Percentiles rank a stretch among this genome's conserved stretches.
phyloP scores from a whole-genome alignment of 2,888 invertebrate species.

The Diadromus collaris region DNA sequence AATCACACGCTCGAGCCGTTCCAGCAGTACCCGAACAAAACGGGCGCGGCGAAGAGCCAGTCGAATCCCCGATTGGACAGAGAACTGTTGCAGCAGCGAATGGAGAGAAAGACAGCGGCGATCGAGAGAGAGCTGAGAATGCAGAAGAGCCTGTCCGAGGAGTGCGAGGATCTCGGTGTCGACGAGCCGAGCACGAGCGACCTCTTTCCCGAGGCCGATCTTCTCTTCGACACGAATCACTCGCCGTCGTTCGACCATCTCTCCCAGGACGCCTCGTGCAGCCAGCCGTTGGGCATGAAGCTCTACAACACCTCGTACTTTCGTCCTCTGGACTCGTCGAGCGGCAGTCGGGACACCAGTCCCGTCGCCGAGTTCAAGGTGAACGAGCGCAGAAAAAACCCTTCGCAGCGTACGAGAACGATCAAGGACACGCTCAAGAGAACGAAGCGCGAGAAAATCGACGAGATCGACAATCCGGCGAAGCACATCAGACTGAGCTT shows the following conservation, averaged over 20 bases:
- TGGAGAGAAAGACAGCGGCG: slow-evolving; percentile 81
- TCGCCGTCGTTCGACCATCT: slow-evolving; percentile 85
- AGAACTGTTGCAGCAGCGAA: slow-evolving; percentile 73
- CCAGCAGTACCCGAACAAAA: slow-evolving; percentile 73
- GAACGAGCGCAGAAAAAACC: slow-evolving; percentile 73
- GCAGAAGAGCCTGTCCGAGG: slow-evolving; percentile 89
- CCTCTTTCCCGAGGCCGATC: slow-evolving; percentile 89
- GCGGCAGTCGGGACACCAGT: slow-evolving; percentile 80
- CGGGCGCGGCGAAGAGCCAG: slow-evolving; percentile 68
- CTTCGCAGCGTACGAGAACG: slow-evolving; percentile 66
- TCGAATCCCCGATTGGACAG: slow-evolving; percentile 72
- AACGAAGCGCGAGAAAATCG: slow-evolving; percentile 64
- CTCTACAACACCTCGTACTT: slow-evolving; percentile 76
- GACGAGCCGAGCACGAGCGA: slow-evolving; percentile 91
- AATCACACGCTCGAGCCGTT: slow-evolving; percentile 76
- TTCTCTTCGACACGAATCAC: slow-evolving; percentile 87
- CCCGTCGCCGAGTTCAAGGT: slow-evolving; percentile 78
- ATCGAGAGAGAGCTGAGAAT: slow-evolving; percentile 82
- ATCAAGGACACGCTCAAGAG: slow-evolving; percentile 65
- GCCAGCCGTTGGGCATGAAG: slow-evolving; percentile 75
- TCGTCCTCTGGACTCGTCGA: slow-evolving; percentile 79
- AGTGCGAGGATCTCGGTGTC: slow-evolving; percentile 90
- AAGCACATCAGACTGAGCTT: slow-evolving; percentile 72
- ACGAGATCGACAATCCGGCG: slow-evolving; percentile 64
- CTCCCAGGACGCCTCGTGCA: slow-evolving; percentile 80